Evolutionary conservation across 2,113 vertebrate species (phyloP).

Genomic region (Otus sunia): DNA sequence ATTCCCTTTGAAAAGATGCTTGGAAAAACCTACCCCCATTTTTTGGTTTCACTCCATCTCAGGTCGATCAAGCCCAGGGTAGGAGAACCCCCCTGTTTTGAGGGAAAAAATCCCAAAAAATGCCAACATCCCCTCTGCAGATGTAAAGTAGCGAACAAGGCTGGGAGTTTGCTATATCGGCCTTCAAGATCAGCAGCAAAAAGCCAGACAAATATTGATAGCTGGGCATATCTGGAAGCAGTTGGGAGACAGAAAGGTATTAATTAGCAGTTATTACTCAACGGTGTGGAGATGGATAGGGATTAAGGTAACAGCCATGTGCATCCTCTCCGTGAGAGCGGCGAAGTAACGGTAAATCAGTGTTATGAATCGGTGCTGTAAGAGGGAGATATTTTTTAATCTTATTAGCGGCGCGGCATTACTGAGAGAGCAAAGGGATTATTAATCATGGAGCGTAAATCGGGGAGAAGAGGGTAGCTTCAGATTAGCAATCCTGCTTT

Average conservation of each 20-base stretch:
- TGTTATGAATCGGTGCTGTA: slow-evolving; percentile 41
- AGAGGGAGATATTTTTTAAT: slow-evolving; percentile 71
- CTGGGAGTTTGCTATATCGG: not conserved
- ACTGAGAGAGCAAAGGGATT: not conserved
- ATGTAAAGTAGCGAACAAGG: not conserved
- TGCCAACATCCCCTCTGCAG: not conserved
- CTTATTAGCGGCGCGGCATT: slow-evolving; percentile 61
- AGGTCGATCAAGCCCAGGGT: rapidly evolving
- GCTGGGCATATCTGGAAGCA: not conserved
- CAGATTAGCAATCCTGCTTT: not conserved
- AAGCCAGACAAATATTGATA: not conserved
- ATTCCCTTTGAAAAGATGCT: not conserved
- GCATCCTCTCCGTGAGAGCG: not conserved
- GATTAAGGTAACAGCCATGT: slow-evolving; percentile 59
- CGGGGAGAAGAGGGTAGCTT: not conserved
- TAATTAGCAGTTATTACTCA: slow-evolving; percentile 69
- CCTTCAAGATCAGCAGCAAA: not conserved
- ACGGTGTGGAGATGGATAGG: slow-evolving; percentile 47
- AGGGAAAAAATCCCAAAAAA: not conserved
- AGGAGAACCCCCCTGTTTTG: rapidly evolving
- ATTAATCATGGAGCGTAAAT: not conserved
- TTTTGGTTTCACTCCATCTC: not conserved
- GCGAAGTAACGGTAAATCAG: slow-evolving; percentile 65
- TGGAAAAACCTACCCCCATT: rapidly evolving
- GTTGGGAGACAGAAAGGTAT: slow-evolving; percentile 49